phyloP scores from a whole-genome alignment of 1,140 invertebrate species.

The Drosophila punjabiensis region DNA sequence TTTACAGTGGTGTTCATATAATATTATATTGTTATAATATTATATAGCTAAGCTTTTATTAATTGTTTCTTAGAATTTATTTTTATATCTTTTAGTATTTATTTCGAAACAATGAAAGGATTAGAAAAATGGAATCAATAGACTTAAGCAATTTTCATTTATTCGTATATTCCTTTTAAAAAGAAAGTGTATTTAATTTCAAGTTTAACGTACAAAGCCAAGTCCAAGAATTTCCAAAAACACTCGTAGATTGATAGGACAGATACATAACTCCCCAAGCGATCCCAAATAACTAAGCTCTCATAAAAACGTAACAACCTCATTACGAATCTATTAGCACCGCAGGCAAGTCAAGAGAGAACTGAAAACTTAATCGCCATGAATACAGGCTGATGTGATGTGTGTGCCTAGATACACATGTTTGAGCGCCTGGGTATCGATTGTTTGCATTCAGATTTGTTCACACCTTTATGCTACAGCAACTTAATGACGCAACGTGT shows the following conservation, averaged over 20 bases:
- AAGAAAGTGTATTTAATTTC: no score
- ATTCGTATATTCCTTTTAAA: no score
- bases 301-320: conserved; percentile 24
- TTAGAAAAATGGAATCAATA: not conserved
- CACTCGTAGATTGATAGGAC: not conserved
- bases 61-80: not conserved
- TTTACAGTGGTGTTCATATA: not conserved
- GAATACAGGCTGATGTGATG: conserved; percentile 14
- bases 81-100: not conserved
- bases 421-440: conserved; percentile 40
- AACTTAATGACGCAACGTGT: conserved; percentile 43
- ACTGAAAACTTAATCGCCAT: conserved; percentile 30
- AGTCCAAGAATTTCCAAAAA: not conserved
- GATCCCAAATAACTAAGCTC: conserved; percentile 6
- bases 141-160: not conserved
- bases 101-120: not conserved
- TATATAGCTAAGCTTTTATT: not conserved
- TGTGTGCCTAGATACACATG: conserved; percentile 39
- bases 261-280: not conserved
- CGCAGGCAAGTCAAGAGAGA: conserved; percentile 2
- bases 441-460: conserved; percentile 53
- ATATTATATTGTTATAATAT: not conserved
- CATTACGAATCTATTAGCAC: conserved; percentile 45
- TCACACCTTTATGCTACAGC: conserved; percentile 49
- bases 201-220: not conserved